Evolutionary conservation across 2,888 invertebrate genomes (phyloP).

Genomic region (Gryllus longicercus): DNA sequence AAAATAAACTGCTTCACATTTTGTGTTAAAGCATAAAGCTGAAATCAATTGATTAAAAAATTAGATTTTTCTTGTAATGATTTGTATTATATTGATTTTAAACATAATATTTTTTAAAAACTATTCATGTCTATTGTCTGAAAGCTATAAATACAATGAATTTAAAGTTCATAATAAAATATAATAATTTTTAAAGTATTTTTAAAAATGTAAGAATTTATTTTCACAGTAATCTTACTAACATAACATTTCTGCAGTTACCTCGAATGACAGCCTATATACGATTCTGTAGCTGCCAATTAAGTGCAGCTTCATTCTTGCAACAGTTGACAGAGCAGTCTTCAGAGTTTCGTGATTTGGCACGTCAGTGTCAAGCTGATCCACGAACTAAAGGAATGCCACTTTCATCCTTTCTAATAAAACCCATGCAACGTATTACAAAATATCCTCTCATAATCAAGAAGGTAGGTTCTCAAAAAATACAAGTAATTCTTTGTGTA

Average conservation of each 20-base stretch:
- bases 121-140: no score
- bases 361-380: conserved; percentile 62
- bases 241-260: conserved; percentile 51
- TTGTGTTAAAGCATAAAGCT: no score
- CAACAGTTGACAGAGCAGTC: conserved; percentile 62
- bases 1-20: no score
- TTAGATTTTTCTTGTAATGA: no score
- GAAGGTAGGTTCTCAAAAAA: conserved; percentile 52
- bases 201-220: background rate
- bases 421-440: conserved; percentile 79
- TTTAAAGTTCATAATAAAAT: no score
- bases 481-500: background rate
- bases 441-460: conserved; percentile 71
- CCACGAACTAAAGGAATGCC: conserved; percentile 68
- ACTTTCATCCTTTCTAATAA: conserved; percentile 69
- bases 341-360: conserved; percentile 59
- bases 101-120: no score
- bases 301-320: conserved; percentile 64
- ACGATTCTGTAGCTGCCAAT: conserved; percentile 69
- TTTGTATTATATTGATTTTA: no score
- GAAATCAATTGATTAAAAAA: no score
- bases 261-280: conserved; percentile 69
- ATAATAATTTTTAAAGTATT: background rate
- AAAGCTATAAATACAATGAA: no score
- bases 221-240: background rate